Evolutionary conservation across 2,888 invertebrate species (phyloP), one percentile per base, ranked within the genome.

Genomic region (Ichneumoninae sp.): DNA sequence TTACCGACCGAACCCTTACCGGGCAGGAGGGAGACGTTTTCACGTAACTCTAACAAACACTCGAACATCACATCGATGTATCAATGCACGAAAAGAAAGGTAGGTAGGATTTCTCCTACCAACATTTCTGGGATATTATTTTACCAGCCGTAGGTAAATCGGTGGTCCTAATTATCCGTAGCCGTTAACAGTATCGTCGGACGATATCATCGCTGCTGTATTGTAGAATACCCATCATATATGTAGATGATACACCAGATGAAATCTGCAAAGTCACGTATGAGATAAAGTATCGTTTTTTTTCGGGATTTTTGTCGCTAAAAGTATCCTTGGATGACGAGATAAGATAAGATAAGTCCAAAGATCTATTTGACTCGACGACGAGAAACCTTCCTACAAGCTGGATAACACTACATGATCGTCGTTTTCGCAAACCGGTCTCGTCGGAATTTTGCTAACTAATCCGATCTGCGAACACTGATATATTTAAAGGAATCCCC

Each of bases 391-490:
- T 19, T 22, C 10, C 8, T 40, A 40, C 40, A 40, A 40, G 19
- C 22, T 68, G 68, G 8, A 83, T 77, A 5, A 83, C 81, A 8
- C 7, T 22, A 54, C 22, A 5, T 3, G 10, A 54, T 8, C 22
- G 22, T 22, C 22, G n/a, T 22, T 54, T 22, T 19, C 7, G 19
- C 22, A 22, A 22, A 19, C 22, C 10, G 1, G 19, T 54, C 8
- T 54, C 8, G 6, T 54, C 19, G 19, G 54, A 22, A 54, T 54
- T 54, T 19, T 6, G 22, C 3, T 3, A 54, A 54, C 10, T 22
- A 22, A 22, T 54, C 1, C 10, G 22, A 54, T 2, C 19, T 22
- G 2, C 8, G 3, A 7, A 8, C 8, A 22, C 8, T 22, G n/a
- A 54, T 54, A 40, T 7, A 54, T 22, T 54, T 8, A 8, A 8